These are phyloP conservation scores for Lutjanus erythropterus DNA, from an alignment of 2,113 vertebrate genomes.

Conservation along the genomic window DNA sequence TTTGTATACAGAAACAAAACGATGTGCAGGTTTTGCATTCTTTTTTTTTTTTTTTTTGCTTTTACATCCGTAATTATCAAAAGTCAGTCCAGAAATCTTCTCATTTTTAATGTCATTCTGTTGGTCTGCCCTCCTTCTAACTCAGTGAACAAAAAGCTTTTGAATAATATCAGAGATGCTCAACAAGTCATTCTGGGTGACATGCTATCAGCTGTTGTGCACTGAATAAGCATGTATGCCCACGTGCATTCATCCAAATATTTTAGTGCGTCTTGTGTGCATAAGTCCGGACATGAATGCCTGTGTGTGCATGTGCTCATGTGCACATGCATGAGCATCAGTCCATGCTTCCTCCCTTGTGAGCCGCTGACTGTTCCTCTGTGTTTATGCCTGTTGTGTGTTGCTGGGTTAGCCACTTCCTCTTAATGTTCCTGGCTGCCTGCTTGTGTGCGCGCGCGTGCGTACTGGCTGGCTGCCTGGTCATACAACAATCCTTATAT, in stretches of 20 bases:
- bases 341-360: neutral
- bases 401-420: constrained; percentile 10
- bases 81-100: neutral
- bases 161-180: neutral
- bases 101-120: neutral
- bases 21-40: neutral
- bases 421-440: neutral
- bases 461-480: constrained; percentile 4
- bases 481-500: constrained; percentile 65
- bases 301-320: neutral
- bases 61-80: neutral
- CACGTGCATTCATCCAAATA: neutral
- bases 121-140: neutral
- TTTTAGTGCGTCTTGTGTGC: neutral
- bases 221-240: neutral
- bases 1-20: no score
- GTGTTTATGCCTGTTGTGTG: neutral
- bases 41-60: neutral
- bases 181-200: neutral
- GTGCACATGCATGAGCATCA: neutral
- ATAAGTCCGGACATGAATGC: no score
- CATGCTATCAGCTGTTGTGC: neutral
- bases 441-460: neutral
- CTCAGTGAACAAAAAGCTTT: neutral
- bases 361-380: neutral